Evolutionary conservation across 1,140 invertebrate species (phyloP).

Genomic region (Diprion similis): DNA sequence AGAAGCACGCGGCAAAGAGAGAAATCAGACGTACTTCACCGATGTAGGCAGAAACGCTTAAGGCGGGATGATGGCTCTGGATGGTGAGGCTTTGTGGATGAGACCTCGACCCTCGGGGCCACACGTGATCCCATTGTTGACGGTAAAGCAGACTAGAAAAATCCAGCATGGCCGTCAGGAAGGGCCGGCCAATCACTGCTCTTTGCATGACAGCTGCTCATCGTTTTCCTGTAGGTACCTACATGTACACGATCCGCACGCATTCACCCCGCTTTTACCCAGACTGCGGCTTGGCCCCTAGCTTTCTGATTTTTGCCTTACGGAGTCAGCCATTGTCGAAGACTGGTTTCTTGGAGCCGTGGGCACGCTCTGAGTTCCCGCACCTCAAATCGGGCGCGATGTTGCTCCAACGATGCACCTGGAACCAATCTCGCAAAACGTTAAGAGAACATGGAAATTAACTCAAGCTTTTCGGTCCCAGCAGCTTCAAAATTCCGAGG

Average conservation of each 20-base stretch:
- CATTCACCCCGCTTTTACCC: conserved; percentile 23
- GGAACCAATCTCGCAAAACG: too few species aligned
- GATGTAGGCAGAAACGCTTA: neutral
- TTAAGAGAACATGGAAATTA: too few species aligned
- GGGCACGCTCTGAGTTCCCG: neutral
- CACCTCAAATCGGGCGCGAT: neutral
- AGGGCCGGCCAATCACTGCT: conserved; percentile 48
- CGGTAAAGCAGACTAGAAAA: conserved; percentile 56
- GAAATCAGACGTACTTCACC: too few species aligned
- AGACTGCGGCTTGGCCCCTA: conserved; percentile 45
- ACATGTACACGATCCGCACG: neutral
- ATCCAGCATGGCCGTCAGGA: conserved; percentile 55
- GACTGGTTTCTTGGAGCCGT: conserved; percentile 8
- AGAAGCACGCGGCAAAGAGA: too few species aligned
- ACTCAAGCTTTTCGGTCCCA: too few species aligned
- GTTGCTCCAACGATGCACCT: too few species aligned
- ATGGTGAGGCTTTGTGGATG: neutral
- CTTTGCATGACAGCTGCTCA: conserved; percentile 55
- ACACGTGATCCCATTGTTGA: conserved; percentile 38
- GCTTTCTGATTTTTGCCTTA: conserved; percentile 65
- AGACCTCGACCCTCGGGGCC: neutral
- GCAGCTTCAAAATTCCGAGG: too few species aligned
- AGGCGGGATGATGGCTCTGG: neutral
- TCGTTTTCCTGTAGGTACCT: conserved; percentile 45
- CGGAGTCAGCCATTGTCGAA: conserved; percentile 61